Base-by-base conservation (phyloP, 2,113 vertebrate species). In the Lamprologus callipterus region DNA sequence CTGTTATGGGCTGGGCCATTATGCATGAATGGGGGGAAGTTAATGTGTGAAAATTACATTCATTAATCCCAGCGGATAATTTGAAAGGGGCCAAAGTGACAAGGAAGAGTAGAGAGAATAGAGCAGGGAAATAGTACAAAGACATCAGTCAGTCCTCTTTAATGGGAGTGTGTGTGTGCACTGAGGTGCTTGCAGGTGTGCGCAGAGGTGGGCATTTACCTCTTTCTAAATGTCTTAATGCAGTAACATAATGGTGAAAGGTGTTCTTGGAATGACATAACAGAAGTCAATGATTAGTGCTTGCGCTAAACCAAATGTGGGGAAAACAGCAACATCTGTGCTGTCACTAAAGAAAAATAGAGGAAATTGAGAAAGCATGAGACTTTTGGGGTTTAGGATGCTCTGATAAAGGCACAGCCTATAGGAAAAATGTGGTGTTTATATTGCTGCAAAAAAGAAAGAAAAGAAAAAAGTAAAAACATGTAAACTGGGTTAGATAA, bases 1-100 rank as follows among this genome's bases (percentile, higher is more conserved):
- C 90, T 91, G 93, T 95, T 73, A 93, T 95, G 92, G 94, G 96
- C 95, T 94, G 96, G 95, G 90, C 96, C 96, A 97, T 98, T 98
- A 98, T 95, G 95, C 28, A 75, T 93, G 95, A 97, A 96, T 95
- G 92, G 75, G 94, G 94, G 86, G 83, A 88, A 93, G 92, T 95
- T 93, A 93, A 94, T 95, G 95, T 92, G 96, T 91, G 94, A 96
- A 96, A 96, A 97, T 97, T 93, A 92, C 94, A 94, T 96, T 97
- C 91, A 96, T 97, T 97, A 97, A 92, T 96, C 92, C 89, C 90
- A 68, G 23, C 13, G 4, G 91, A 90, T 94, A 33, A 91, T 94
- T 87, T 85, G 60, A 93, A 87, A 93, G 51, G 45, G 84, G 53
- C 88, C 79, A 85, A 91, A 92, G 86, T 68, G 91, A 84, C 70